Percentiles rank a stretch among this genome's conserved stretches.
Evolutionary conservation across 2,113 vertebrate species (phyloP).

Genomic region (Rattus norvegicus): GRCr8 NC_086029.1:82183001-82183500

Average conservation of each 20-base stretch:
- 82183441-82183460: neutral
- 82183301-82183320: neutral
- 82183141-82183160: neutral
- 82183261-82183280: conserved; percentile 55
- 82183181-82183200: neutral
- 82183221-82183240: neutral
- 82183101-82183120: conserved; percentile 22
- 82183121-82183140: neutral
- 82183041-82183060: conserved; percentile 47
- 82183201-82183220: neutral
- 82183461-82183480: conserved; percentile 35
- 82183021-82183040: neutral
- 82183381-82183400: neutral
- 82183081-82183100: conserved; percentile 39
- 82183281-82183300: conserved; percentile 6
- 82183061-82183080: conserved; percentile 53
- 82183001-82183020: conserved; percentile 15
- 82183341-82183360: conserved; percentile 4
- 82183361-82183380: neutral
- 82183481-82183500: conserved; percentile 13
- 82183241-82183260: neutral
- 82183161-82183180: neutral
- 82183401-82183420: neutral
- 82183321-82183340: neutral
- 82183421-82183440: neutral